Evolutionary conservation across 1,140 invertebrate species (phyloP).

Genomic region (Diuraphis noxia): DNA sequence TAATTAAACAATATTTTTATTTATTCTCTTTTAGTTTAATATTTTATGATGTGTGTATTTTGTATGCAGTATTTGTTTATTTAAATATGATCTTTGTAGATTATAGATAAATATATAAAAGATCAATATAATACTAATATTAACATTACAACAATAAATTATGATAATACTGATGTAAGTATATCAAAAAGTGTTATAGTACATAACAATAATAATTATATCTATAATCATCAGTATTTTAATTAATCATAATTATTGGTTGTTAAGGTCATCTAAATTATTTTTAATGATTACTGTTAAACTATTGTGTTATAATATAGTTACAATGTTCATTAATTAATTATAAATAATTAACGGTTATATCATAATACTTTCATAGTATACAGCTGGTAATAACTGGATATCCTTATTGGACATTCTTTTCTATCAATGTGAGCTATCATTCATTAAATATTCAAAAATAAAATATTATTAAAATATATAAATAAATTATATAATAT

Average conservation of each 20-base stretch:
- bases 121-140: not conserved
- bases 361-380: not conserved
- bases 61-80: not conserved
- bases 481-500: too few relatives aligned
- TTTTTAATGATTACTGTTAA: not conserved
- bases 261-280: not conserved
- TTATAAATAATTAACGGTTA: not conserved
- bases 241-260: not conserved
- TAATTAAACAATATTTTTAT: constrained; percentile 43
- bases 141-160: not conserved
- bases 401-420: not conserved
- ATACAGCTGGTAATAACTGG: not conserved
- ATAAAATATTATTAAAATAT: too few relatives aligned
- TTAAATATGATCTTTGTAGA: not conserved
- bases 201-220: not conserved
- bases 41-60: not conserved
- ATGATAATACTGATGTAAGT: constrained; percentile 10
- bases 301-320: not conserved
- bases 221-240: not conserved
- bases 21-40: not conserved
- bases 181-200: not conserved
- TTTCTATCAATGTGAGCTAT: not conserved
- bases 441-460: too few relatives aligned
- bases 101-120: not conserved
- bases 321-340: not conserved